Evolutionary conservation across 1,140 invertebrate genomes (phyloP), one percentile per base, ranked within the genome.

Genomic region (Ceratina japonica): DNA sequence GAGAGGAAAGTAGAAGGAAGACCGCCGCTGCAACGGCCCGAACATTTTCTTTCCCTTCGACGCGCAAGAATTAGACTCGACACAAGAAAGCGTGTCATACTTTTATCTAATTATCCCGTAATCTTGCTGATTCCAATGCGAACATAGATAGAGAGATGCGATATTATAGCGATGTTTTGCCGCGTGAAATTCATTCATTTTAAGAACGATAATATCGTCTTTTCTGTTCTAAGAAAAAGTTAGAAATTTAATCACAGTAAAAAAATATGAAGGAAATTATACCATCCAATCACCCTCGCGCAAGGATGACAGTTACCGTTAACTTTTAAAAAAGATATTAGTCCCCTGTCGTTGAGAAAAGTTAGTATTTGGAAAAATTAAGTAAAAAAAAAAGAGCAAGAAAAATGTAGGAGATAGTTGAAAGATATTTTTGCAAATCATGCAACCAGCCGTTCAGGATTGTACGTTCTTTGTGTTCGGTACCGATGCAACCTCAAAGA

Each of bases 401-500:
- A 18, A 78, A 77, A 54, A 56, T 54, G 59, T 78, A 78, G 75
- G 49, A 63, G 51, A 78, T 78, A 78, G 75, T 72, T 54, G 69
- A 78, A 59, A 78, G 44, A 78, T 78, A 78, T 78, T 78, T 78
- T 78, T 78, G 69, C 75, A 78, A 78, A 66, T 83, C 72, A 31
- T 63, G 65, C 44, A 56, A 79, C 79, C 82, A 74, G 71, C 65
- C 80, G 70, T 83, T 66, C 72, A 73, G 76, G 66, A 81, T 75
- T 61, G 63, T 79, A 82, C 65, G 72, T 86, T 85, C 70, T 82
- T 83, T 84, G 83, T 77, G 77, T 83, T 85, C 83, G 70, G 79
- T 64, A 22, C 76, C 62, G 58, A 78, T 65, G 65, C 65, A 76
- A 62, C 73, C 73, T 58, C 37, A 54, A 49, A 63, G 27, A 76